Evolutionary conservation across 2,888 invertebrate genomes (phyloP).

Genomic region (Rugalucina vietnamica): DNA sequence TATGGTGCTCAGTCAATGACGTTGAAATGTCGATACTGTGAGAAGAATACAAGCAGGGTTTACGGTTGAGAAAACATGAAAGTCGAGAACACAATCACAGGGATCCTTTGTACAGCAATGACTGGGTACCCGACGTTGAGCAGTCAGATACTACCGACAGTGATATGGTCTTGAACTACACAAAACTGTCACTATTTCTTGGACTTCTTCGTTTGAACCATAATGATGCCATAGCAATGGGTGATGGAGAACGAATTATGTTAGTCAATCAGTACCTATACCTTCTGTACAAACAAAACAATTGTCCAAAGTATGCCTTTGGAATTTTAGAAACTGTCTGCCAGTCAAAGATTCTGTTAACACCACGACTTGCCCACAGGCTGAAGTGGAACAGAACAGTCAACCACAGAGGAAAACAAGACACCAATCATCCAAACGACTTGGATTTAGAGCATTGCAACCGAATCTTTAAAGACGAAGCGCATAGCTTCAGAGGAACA

Average conservation of each 20-base stretch:
- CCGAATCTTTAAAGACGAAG: conserved; percentile 48
- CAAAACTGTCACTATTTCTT: conserved; percentile 10
- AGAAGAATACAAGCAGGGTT: too few relatives aligned
- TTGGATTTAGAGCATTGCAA: conserved; percentile 52
- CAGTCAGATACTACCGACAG: too few relatives aligned
- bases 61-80: too few relatives aligned
- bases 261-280: conserved; percentile 23
- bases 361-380: conserved; percentile 30
- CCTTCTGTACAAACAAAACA: conserved; percentile 24
- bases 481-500: conserved; percentile 46
- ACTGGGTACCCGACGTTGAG: too few relatives aligned
- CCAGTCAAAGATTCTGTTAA: conserved; percentile 36
- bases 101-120: too few relatives aligned
- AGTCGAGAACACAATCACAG: too few relatives aligned
- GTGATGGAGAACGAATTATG: conserved; percentile 45
- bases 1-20: too few relatives aligned
- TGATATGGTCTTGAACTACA: conserved; percentile 30
- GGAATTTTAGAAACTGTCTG: conserved; percentile 46
- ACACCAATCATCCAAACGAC: conserved; percentile 56
- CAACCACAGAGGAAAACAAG: conserved; percentile 35
- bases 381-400: conserved; percentile 54
- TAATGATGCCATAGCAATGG: conserved; percentile 45
- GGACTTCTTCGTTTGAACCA: conserved; percentile 35
- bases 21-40: too few relatives aligned
- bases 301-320: conserved; percentile 54